Conservation (phyloP, 2,797 vertebrate genomes). For the Eulemur coronatus region DNA sequence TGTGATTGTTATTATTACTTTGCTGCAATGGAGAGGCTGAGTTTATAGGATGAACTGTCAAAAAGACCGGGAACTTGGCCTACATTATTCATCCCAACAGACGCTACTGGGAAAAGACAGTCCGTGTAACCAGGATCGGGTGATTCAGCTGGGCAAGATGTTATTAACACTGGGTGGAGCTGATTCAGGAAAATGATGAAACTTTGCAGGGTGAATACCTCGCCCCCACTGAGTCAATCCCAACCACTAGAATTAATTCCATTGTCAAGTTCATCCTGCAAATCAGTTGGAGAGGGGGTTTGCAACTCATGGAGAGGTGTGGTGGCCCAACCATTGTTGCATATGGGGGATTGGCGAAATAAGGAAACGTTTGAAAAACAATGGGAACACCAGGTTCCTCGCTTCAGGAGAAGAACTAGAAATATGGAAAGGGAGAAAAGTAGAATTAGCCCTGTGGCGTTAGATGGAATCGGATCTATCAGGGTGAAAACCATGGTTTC, state of each 20-base stretch:
- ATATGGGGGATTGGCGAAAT: not conserved
- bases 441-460: not conserved
- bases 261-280: not conserved
- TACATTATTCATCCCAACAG: not conserved
- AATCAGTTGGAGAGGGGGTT: not conserved
- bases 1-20: not conserved
- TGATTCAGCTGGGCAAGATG: constrained; percentile 53
- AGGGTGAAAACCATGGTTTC: not conserved
- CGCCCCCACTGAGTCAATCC: not conserved
- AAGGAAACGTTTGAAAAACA: not conserved
- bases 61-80: not conserved
- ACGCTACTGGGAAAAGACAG: not conserved
- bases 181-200: not conserved
- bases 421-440: too few relatives aligned
- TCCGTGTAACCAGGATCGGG: not conserved
- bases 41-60: not conserved
- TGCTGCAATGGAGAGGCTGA: not conserved
- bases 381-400: not conserved
- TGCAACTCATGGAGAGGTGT: not conserved
- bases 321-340: not conserved
- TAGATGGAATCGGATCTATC: not conserved
- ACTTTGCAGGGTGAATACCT: not conserved
- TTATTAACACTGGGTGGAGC: constrained; percentile 33
- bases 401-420: not conserved
- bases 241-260: not conserved